Evolutionary conservation across 2,888 invertebrate genomes (phyloP), one percentile per base, ranked within the genome.

Genomic region (Napeogenes sylphis): DNA sequence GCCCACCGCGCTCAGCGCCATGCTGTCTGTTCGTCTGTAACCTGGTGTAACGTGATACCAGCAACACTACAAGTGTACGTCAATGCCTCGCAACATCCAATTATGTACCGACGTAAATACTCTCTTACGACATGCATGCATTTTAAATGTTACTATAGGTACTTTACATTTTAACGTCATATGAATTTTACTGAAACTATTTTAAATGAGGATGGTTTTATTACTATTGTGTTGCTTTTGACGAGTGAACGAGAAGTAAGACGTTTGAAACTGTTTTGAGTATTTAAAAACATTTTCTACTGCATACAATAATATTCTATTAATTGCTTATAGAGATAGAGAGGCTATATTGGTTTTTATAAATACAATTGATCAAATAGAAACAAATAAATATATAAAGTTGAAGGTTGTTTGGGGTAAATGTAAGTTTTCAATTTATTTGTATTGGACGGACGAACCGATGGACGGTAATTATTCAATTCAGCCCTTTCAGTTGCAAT

Each of bases 381-480:
- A 56, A 45, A 30, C 12, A 14, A 8, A 45, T 45, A 45, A 55
- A 45, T 35, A 13, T 35, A 59, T 46, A 32, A 46, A 46, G 46
- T 56, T 33, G 55, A 60, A 8, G 21, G 46, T 14, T 45, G 21
- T 47, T 13, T 30, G 33, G 45, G 13, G 6, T 33, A 33, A 61
- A 61, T 58, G 56, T 56, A 51, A 45, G 46, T 46, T 59, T 32
- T 46, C 46, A 55, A 35, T 59, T 33, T 58, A 60, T 58, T 53
- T 35, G 46, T 53, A 33, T 13, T 42, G 42, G 30, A 51, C 38
- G 12, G 46, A 42, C 55, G 47, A 45, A 56, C 62, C 45, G 45
- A 56, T 60, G 53, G 58, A 54, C 32, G 61, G 65, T 65, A 67
- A 65, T 65, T 67, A 67, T 67, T 67, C 63, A 67, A 67, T 65